Evolutionary conservation across 2,113 vertebrate genomes (phyloP).

Genomic region (Catagonus wagneri): DNA sequence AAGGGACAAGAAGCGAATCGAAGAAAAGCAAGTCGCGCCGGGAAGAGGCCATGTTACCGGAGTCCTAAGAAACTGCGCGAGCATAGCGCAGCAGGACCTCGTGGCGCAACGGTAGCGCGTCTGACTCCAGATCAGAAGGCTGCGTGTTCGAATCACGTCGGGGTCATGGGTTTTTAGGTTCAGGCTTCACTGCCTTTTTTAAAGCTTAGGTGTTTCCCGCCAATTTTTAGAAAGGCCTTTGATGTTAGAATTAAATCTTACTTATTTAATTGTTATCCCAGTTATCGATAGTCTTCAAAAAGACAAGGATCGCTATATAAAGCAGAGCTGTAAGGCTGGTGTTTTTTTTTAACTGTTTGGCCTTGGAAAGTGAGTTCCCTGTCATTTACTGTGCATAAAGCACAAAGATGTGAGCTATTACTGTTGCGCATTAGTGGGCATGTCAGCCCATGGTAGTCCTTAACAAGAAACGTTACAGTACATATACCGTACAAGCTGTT

Average conservation of each 20-base stretch:
- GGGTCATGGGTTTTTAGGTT: constrained; percentile 53
- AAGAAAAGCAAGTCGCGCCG: accelerated
- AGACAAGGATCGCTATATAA: accelerated
- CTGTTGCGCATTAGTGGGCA: not conserved
- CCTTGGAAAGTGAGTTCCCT: not conserved
- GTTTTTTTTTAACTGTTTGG: not conserved
- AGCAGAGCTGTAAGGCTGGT: accelerated
- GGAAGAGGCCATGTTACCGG: accelerated
- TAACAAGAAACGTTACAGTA: not conserved
- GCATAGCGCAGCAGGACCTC: constrained; percentile 68
- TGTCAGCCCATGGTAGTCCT: not conserved
- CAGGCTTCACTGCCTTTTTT: accelerated
- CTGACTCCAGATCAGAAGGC: constrained; percentile 91
- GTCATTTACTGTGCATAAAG: not conserved
- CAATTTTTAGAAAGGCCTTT: not conserved
- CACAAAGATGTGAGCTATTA: not conserved
- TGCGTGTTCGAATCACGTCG: constrained; percentile 91
- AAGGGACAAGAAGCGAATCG: accelerated
- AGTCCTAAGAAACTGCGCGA: accelerated
- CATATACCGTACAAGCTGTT: not conserved
- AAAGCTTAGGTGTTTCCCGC: not conserved
- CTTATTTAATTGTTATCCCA: not conserved
- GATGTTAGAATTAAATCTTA: not conserved
- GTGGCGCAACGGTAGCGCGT: constrained; percentile 91
- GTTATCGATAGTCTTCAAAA: not conserved